Percentiles rank a stretch among this genome's conserved stretches.
Conservation (phyloP, 1,140 invertebrate species). For the Cryptotermes secundus region DNA sequence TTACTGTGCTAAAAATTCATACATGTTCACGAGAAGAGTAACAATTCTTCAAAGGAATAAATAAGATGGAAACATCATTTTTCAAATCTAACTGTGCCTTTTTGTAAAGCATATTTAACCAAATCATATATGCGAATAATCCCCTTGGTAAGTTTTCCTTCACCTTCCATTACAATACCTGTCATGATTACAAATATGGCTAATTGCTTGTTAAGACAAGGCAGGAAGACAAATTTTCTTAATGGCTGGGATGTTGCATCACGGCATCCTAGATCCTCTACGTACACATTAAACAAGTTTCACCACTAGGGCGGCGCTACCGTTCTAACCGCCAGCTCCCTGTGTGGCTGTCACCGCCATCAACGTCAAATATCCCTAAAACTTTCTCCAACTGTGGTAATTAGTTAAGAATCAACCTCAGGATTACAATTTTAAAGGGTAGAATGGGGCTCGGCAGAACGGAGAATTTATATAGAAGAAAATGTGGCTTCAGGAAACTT, state of each 20-base stretch:
- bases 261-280: not conserved
- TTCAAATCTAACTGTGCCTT: not conserved
- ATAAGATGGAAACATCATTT: not conserved
- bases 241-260: not conserved
- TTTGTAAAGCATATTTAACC: not conserved
- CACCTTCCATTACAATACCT: not conserved
- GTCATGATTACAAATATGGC: not conserved
- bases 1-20: not conserved
- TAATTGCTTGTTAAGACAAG: conserved; percentile 4
- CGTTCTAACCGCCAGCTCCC: not conserved
- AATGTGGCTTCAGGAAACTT: not conserved
- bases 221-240: conserved; percentile 8
- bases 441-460: not conserved
- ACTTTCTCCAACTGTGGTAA: conserved; percentile 16
- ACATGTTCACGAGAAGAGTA: no score
- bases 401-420: conserved; percentile 7
- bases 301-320: not conserved
- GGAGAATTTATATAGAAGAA: conserved; percentile 15
- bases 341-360: not conserved
- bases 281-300: not conserved
- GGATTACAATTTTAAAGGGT: conserved; percentile 19
- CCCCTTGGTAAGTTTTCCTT: not conserved
- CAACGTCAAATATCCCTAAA: not conserved
- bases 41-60: not conserved
- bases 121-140: not conserved